Conservation (phyloP, 1,140 invertebrate genomes). For the Bombus turneri region DNA sequence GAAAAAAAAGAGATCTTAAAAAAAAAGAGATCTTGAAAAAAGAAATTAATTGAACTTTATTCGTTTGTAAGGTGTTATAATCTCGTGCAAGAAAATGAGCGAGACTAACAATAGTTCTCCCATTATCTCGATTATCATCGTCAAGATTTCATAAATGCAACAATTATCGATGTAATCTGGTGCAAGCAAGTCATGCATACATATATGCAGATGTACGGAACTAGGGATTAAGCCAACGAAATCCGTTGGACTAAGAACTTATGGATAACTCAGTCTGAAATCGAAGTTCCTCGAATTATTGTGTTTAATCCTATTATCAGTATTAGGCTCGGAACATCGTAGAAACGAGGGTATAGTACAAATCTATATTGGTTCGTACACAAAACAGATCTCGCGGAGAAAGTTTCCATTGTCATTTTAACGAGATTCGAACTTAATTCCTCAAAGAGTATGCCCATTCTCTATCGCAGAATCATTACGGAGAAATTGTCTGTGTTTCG, state of each 20-base stretch:
- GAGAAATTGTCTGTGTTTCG: not conserved
- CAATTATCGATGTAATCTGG: constrained; percentile 10
- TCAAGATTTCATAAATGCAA: constrained; percentile 6
- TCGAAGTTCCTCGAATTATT: constrained; percentile 61
- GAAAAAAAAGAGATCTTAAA: not conserved
- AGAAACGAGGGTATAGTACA: constrained; percentile 6
- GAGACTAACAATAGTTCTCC: no score
- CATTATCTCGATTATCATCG: not conserved
- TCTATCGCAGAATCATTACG: not conserved
- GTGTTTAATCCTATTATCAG: constrained; percentile 59
- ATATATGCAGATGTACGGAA: not conserved
- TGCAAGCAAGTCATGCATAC: constrained; percentile 15
- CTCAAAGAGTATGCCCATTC: not conserved
- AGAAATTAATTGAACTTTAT: no score
- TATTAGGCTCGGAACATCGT: constrained; percentile 28
- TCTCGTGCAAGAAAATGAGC: not conserved
- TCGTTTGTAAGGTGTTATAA: no score
- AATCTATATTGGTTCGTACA: not conserved
- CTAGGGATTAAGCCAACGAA: constrained; percentile 39
- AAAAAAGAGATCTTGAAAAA: not conserved
- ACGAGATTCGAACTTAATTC: constrained; percentile 18
- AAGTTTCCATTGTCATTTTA: constrained; percentile 19
- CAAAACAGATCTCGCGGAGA: not conserved
- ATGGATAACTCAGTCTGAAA: constrained; percentile 53
- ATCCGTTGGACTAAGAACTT: constrained; percentile 34